Evolutionary conservation across 37 sponge, comb jelly and placozoan species (phyloP), one percentile per base, ranked within the genome.

Genomic region (Hormiphora californensis): DNA sequence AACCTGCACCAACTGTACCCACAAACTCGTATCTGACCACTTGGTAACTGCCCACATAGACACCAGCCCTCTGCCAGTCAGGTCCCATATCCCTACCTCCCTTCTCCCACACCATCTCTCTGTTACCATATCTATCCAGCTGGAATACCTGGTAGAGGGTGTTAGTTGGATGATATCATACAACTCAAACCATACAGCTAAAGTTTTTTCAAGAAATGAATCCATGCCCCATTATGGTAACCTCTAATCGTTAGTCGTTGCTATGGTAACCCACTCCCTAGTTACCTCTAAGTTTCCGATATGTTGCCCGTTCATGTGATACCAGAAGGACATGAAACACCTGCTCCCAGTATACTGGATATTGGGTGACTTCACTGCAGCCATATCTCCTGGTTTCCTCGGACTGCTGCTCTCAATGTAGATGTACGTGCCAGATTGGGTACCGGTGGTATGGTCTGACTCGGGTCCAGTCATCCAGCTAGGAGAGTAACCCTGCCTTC

Each of bases 321-420:
- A 87, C 68, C 68, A 87, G 65, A 87, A 87, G 65, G 54, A 44
- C 65, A 87, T 78, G 53, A 54, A 54, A n/a, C 87, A 87, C 22
- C 55, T 35, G 37, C 57, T 54, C 9, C 38, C 51, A 34, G 57
- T 54, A 5, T 28, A 8, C 86, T 86, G 86, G 11, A 86, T 55
- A 4, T 55, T 39, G 2, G 86, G 86, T 54, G 86, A 86, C 54
- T 54, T 17, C 4, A 86, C 32, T 19, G 57, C 88, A 0, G 88
- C 88, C 53, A 53, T 61, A 81, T 88, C 88, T 27, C 78, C 78
- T 12, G 88, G 78, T 33, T 32, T 19, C 19, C 63, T 78, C 5
- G 88, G 81, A 0, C 15, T 36, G 3, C 40, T 55, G 39, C 54
- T 88, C 57, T 88, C 88, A 40, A 88, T 51, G 81, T 88, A 88